Evolutionary conservation across 2,797 vertebrate genomes (phyloP).

Genomic region (Protosalanx chinensis): DNA sequence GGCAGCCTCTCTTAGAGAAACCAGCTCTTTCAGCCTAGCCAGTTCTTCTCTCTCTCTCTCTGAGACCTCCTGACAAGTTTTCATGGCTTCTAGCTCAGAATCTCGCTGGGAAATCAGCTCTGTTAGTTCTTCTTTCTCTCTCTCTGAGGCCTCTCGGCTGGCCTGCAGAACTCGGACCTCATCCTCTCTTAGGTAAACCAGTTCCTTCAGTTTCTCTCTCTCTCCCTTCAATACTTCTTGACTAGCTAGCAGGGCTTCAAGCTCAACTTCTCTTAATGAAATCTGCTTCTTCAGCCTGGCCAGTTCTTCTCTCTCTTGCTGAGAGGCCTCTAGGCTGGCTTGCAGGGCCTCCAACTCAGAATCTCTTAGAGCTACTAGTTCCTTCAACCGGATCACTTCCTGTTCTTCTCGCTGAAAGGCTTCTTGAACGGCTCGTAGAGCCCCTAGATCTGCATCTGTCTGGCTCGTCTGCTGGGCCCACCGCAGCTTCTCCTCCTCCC

Average conservation of each 20-base stretch:
- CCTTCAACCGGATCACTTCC: conserved; percentile 45
- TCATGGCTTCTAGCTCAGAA: conserved; percentile 47
- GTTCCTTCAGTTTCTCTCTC: conserved; percentile 58
- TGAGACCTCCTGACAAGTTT: conserved; percentile 40
- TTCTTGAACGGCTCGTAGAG: conserved; percentile 56
- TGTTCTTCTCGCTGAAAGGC: conserved; percentile 47
- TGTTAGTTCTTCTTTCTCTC: conserved; percentile 59
- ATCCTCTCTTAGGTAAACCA: conserved; percentile 51
- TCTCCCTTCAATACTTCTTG: conserved; percentile 64
- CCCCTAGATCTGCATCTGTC: conserved; percentile 54
- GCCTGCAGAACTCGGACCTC: conserved; percentile 25
- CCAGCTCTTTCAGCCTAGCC: conserved; percentile 26
- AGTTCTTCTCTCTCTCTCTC: conserved; percentile 62
- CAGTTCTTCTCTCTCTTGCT: conserved; percentile 62
- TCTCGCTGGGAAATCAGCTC: conserved; percentile 42
- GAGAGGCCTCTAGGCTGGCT: conserved; percentile 52
- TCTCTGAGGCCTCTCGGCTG: conserved; percentile 59
- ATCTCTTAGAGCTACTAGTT: conserved; percentile 56
- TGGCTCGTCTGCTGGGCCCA: conserved; percentile 45
- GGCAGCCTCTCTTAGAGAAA: background rate
- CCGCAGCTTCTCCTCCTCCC: conserved; percentile 71
- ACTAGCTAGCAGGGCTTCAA: conserved; percentile 29
- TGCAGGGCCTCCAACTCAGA: conserved; percentile 26
- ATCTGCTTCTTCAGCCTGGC: conserved; percentile 28
- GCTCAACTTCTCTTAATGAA: background rate